Conservation (phyloP, 2,888 invertebrate species). For the Pelosia muscerda region DNA sequence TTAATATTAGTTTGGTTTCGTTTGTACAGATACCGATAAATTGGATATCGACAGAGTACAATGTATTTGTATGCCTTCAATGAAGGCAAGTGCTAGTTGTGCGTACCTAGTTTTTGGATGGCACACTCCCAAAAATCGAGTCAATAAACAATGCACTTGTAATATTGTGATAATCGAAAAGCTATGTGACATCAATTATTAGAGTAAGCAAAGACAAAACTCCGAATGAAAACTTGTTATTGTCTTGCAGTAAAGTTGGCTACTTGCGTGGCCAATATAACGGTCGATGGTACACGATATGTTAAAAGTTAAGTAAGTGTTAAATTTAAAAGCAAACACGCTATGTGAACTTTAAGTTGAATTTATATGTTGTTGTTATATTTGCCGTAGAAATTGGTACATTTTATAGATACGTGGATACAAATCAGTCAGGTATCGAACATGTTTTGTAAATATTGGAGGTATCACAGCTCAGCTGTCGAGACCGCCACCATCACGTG, state of each 20-base stretch:
- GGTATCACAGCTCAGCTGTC: constrained; percentile 33
- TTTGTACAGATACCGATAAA: constrained; percentile 75
- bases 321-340: constrained; percentile 18
- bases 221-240: constrained; percentile 43
- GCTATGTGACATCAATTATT: constrained; percentile 60
- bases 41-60: constrained; percentile 79
- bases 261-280: constrained; percentile 32
- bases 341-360: constrained; percentile 32
- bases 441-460: constrained; percentile 30
- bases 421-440: constrained; percentile 11
- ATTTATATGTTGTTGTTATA: constrained; percentile 24
- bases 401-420: constrained; percentile 18
- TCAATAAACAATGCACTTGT: constrained; percentile 75
- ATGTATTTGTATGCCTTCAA: constrained; percentile 82
- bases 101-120: constrained; percentile 64
- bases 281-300: constrained; percentile 23
- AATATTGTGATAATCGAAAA: constrained; percentile 69
- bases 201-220: constrained; percentile 56
- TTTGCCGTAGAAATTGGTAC: constrained; percentile 26
- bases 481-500: constrained; percentile 27
- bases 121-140: constrained; percentile 80
- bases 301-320: background rate
- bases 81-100: constrained; percentile 76
- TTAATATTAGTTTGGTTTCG: constrained; percentile 63
- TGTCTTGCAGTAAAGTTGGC: constrained; percentile 32